Evolutionary conservation across 2,888 invertebrate genomes (phyloP).

Genomic region (Pristionchus entomophagus): DNA sequence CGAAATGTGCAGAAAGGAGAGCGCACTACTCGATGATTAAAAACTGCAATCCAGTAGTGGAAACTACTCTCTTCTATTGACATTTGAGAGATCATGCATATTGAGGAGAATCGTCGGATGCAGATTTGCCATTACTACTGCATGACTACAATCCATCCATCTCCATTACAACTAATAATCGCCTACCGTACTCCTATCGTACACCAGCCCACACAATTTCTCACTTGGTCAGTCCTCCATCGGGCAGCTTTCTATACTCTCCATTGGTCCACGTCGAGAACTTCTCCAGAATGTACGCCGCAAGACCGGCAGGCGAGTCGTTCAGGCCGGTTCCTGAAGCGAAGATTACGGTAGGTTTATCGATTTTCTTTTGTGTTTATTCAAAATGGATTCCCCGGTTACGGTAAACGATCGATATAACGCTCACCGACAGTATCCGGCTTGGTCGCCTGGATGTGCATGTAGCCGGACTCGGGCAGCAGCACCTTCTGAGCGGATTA

Average conservation of each 20-base stretch:
- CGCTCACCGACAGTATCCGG: conserved; percentile 87
- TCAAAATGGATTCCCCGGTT: too few species aligned
- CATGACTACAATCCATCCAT: too few species aligned
- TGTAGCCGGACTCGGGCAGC: conserved; percentile 79
- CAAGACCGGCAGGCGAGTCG: conserved; percentile 88
- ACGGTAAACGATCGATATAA: background rate
- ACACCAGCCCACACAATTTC: too few species aligned
- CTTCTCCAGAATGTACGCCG: conserved; percentile 91
- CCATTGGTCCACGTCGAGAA: conserved; percentile 85
- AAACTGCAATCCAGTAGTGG: background rate
- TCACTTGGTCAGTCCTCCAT: conserved; percentile 82
- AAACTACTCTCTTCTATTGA: background rate
- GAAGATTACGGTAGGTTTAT: background rate
- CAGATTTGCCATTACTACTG: too few species aligned
- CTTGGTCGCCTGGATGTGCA: conserved; percentile 89
- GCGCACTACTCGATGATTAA: too few species aligned
- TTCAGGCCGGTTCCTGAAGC: conserved; percentile 82
- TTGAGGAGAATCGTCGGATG: too few species aligned
- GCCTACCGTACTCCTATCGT: too few species aligned
- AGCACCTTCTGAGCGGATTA: conserved; percentile 52
- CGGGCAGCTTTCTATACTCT: conserved; percentile 78
- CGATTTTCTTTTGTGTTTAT: too few species aligned
- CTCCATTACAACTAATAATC: too few species aligned
- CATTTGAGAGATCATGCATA: background rate
- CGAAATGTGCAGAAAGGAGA: too few species aligned